Evolutionary conservation across 2,797 vertebrate genomes (phyloP).

Genomic region (Hyperoplus lanceolatus): DNA sequence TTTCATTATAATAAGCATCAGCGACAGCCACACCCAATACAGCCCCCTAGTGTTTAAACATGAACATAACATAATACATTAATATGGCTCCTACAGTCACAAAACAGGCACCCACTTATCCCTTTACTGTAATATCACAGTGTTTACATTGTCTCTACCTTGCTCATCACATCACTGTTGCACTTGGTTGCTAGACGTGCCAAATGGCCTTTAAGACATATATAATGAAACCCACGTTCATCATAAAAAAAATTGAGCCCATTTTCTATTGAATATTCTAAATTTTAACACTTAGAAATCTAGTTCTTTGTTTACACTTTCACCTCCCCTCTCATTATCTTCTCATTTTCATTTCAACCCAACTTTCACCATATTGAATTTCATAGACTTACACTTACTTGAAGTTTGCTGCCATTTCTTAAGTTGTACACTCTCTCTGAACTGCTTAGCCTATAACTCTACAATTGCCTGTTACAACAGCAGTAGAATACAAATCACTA

Average conservation of each 20-base stretch:
- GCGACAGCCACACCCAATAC: no score
- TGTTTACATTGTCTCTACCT: background rate
- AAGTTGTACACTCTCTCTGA: background rate
- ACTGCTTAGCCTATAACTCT: background rate
- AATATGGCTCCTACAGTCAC: no score
- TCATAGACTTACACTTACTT: background rate
- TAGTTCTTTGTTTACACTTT: background rate
- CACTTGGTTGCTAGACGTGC: no score
- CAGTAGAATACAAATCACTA: constrained; percentile 18
- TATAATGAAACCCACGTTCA: background rate
- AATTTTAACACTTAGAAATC: background rate
- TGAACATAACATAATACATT: no score
- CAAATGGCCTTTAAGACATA: background rate
- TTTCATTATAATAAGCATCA: no score
- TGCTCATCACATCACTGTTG: background rate
- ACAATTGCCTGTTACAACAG: constrained; percentile 5
- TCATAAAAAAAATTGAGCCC: background rate
- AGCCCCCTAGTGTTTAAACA: no score
- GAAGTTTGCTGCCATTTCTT: background rate
- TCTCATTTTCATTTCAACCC: constrained; percentile 4
- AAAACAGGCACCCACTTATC: background rate
- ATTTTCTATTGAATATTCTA: background rate
- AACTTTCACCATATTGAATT: background rate
- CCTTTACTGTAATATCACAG: background rate
- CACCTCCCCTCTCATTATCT: background rate